Evolutionary conservation across 2,797 vertebrate genomes (phyloP), one percentile per base, ranked within the genome.

Genomic region (Onychomys leucogaster): DNA sequence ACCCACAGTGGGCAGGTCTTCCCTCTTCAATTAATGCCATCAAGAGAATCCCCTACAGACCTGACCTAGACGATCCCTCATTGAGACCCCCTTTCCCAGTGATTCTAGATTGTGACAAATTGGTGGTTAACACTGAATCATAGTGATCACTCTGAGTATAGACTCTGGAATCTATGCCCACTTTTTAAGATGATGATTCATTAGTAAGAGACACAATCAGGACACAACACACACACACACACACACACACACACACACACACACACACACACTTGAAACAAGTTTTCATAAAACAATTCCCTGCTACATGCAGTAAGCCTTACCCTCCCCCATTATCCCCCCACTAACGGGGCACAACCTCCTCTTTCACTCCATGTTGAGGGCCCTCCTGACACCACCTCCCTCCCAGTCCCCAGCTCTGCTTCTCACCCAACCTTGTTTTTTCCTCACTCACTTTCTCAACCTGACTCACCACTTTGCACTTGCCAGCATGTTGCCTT

Each of bases 381-480:
- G 16, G 61, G 29, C 75, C 80, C 78, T 77, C 85, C 67, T 92
- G 67, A 46, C 14, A 23, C 67, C n/a, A 29, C 67, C 16, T 10
- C 29, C 55, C 49, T 55, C 82, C 61, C 3, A 5, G 6, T 37
- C 46, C 61, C 11, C 17, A 46, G 21, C 12, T 34, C 90, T 77
- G 61, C 63, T 95, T 93, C 92, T 95, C 94, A 86, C 92, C 88
- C 75, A 23, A n/a, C 19, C 16, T 52, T 91, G 19, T 94, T 86
- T 55, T 55, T 90, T 88, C 95, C 73, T 97, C 89, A 89, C 67
- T 46, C 49, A 10, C 37, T 78, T 95, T 80, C 63, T 89, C 94
- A 85, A 2, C 78, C 55, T 61, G 94, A 90, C 46, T 96, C 90
- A 61, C 69, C 73, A 1, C 92, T 96, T 97, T 80, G 75, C 96